These are phyloP conservation scores for Platyrinchus mystaceus DNA, from an alignment of 2,797 vertebrate species.

Conservation along the genomic window DNA sequence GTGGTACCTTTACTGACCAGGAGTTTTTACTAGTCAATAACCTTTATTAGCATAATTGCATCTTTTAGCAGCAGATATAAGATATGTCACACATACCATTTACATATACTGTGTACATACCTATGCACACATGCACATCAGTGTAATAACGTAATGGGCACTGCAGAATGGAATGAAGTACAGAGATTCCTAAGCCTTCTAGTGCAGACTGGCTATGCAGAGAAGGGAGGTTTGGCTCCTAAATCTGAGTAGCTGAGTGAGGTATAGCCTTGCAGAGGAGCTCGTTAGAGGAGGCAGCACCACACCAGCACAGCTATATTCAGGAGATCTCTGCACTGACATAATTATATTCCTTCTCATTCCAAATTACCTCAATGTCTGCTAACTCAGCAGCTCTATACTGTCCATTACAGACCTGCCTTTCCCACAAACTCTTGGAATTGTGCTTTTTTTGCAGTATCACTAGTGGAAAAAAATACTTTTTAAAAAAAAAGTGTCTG, in stretches of 20 bases:
- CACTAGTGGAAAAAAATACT: background rate
- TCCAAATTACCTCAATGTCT: background rate
- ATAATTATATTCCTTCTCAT: background rate
- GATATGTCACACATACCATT: background rate
- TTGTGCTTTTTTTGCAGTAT: background rate
- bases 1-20: background rate
- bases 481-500: background rate
- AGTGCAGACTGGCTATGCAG: background rate
- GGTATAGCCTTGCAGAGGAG: background rate
- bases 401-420: background rate
- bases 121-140: background rate
- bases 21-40: background rate
- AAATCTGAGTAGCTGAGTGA: background rate
- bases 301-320: background rate
- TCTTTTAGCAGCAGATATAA: background rate
- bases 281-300: background rate
- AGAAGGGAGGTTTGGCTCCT: background rate
- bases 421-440: background rate
- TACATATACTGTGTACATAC: background rate
- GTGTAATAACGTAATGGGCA: background rate
- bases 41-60: background rate
- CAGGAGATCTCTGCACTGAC: background rate
- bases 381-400: background rate
- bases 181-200: background rate
- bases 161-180: background rate